Evolutionary conservation across 2,888 invertebrate genomes (phyloP).

Genomic region (Caenorhabditis uteleia): DNA sequence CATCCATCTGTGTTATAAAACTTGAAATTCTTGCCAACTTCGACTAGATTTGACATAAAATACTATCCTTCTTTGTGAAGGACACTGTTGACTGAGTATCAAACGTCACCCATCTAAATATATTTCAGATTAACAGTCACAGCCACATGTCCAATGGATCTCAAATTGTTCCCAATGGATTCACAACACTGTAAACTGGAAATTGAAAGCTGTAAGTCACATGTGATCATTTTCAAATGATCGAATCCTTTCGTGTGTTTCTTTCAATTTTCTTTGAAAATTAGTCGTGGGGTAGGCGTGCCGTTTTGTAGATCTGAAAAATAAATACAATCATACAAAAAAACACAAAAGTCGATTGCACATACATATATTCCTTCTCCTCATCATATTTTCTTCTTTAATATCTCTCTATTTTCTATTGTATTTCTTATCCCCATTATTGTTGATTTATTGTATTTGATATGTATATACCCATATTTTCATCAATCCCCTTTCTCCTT

Average conservation of each 20-base stretch:
- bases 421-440: background rate
- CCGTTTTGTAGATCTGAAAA: constrained; percentile 32
- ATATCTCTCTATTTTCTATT: too few species aligned
- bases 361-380: too few species aligned
- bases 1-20: too few species aligned
- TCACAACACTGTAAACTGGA: constrained; percentile 74
- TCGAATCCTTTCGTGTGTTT: background rate
- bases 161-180: constrained; percentile 74
- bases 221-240: background rate
- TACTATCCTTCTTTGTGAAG: too few species aligned
- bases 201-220: constrained; percentile 74
- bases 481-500: too few species aligned
- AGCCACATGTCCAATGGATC: constrained; percentile 75
- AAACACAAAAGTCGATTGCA: constrained; percentile 2
- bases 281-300: constrained; percentile 47
- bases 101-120: background rate
- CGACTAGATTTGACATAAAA: too few species aligned
- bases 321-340: background rate
- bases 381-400: too few species aligned
- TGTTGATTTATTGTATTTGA: background rate
- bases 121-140: constrained; percentile 73
- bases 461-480: too few species aligned
- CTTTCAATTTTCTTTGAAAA: background rate
- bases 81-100: background rate
- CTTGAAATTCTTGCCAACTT: too few species aligned